A percentile compares a stretch with the other conserved stretches of the same genome.
Evolutionary conservation across 1,140 invertebrate genomes (phyloP).

Genomic region (Phocides pigmalion): DNA sequence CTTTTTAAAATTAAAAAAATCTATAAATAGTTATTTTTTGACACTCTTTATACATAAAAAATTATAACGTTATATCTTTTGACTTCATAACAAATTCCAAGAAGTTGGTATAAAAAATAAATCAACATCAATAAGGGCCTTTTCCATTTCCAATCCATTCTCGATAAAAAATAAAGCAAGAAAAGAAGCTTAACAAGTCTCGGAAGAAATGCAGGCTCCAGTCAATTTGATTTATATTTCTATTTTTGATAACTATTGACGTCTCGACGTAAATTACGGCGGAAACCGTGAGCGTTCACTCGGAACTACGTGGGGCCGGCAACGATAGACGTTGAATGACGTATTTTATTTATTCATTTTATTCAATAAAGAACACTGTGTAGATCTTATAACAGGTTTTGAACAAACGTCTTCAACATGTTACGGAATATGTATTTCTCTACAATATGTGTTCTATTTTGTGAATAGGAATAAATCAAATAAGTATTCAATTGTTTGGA

Average conservation of each 20-base stretch:
- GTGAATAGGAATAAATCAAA: too few species aligned
- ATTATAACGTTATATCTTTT: too few species aligned
- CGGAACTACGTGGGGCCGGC: background rate
- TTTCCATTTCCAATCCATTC: constrained; percentile 8
- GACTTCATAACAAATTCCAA: background rate
- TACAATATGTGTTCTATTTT: background rate
- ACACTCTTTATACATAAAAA: too few species aligned
- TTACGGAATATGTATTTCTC: background rate
- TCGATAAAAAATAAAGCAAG: constrained; percentile 12
- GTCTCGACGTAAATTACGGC: constrained; percentile 5
- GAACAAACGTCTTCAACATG: too few species aligned
- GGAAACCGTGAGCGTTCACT: constrained; percentile 4
- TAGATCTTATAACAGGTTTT: too few species aligned
- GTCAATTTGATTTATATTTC: constrained; percentile 23
- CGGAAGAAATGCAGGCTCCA: constrained; percentile 14
- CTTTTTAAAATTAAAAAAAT: too few species aligned
- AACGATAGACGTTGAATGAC: background rate
- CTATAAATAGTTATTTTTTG: too few species aligned
- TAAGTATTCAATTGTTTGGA: too few species aligned
- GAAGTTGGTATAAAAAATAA: background rate
- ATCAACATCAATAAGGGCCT: constrained; percentile 2
- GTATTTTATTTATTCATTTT: too few species aligned
- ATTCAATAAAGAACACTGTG: background rate
- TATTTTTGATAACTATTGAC: constrained; percentile 21
- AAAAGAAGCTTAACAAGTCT: constrained; percentile 8